These are phyloP conservation scores for Oopsacas minuta DNA, from an alignment of 37 sponge, comb jelly and placozoan genomes.

Conservation along the genomic window DNA sequence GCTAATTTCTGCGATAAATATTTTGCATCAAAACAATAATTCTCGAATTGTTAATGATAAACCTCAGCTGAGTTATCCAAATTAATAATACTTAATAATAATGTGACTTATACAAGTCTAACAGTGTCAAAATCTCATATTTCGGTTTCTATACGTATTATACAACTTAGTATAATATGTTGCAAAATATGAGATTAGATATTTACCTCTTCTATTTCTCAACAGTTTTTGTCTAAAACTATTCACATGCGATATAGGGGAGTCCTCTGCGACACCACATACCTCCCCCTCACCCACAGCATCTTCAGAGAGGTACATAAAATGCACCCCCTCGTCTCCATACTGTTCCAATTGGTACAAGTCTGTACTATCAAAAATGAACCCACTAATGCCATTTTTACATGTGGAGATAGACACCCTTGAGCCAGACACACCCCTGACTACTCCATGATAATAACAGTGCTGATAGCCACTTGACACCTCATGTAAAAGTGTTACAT, in stretches of 20 bases:
- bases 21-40: too few relatives aligned
- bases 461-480: neutral
- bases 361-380: neutral
- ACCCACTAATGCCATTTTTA: neutral
- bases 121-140: too few relatives aligned
- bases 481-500: neutral
- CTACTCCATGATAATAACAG: neutral
- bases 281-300: neutral
- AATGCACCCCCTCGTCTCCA: neutral
- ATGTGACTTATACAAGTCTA: too few relatives aligned
- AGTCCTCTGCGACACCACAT: neutral
- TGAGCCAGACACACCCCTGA: neutral
- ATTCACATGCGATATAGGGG: neutral
- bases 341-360: neutral
- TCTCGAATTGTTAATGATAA: too few relatives aligned
- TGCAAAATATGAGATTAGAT: neutral
- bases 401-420: neutral
- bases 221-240: neutral
- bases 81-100: too few relatives aligned
- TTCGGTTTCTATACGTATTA: too few relatives aligned
- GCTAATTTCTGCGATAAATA: too few relatives aligned
- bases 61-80: too few relatives aligned
- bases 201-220: neutral
- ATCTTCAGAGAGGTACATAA: neutral
- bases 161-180: too few relatives aligned